Evolutionary conservation across 1,140 invertebrate genomes (phyloP), one percentile per base, ranked within the genome.

Genomic region (Halesus radiatus): DNA sequence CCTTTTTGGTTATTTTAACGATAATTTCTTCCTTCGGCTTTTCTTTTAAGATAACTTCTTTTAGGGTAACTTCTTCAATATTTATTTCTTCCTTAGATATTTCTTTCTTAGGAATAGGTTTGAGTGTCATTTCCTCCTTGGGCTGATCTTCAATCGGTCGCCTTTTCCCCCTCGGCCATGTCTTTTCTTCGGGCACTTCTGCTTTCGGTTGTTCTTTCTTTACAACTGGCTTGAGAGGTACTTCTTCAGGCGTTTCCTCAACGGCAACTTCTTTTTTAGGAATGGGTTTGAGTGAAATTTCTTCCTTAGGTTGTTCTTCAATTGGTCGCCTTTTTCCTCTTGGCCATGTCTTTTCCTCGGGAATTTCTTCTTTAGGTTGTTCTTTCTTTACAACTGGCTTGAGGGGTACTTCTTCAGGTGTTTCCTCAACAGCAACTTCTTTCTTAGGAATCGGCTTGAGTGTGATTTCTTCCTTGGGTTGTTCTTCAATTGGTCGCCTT

Each of bases 361-460:
- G 83, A 76, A 86, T 83, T 50, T 85, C 76, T 83, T 88, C 84
- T 84, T 87, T 83, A 4, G 79, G 78, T 83, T 83, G 58, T 78
- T 84, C 83, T 64, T 85, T 85, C 85, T 86, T 84, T 75, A 70
- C 73, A 1, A 84, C 68, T 53, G 84, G 84, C 80, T 85, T 86
- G 0, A 85, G 75, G 78, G 85, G 62, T 72, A 86, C 84, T 81
- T 86, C 82, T 29, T 88, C 85, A 13, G 73, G 66, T 45, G 86
- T 83, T 74, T 87, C 81, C 58, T 86, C 84, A 62, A 82, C 82
- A 13, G 70, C 45, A 16, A 3, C n/a, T 73, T 68, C 88, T 87
- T 79, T 86, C 62, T 86, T 81, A 72, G 86, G 87, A 80, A 87
- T 90, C 29, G 88, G 90, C 62, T 91, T 91, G 0, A 91, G 78